Evolutionary conservation across 2,113 vertebrate species (phyloP), one percentile per base, ranked within the genome.

Genomic region (Antechinus stuartii): DNA sequence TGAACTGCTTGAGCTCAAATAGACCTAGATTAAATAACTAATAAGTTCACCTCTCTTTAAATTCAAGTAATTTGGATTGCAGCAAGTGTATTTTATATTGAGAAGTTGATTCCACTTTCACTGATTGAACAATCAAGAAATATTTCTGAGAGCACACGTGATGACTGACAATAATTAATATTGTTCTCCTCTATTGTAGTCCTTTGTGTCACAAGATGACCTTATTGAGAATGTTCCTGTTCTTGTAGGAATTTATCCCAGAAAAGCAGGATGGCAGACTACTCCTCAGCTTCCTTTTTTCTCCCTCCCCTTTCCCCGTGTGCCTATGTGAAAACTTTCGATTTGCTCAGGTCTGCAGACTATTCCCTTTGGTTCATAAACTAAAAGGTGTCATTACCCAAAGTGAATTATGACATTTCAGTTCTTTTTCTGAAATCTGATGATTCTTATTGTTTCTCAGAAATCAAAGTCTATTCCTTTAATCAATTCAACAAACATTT

Each of bases 1-100:
- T 95, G 98, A 98, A 97, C 98, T 96, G 96, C 97, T 98, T 98
- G 98, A 98, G 98, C 97, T 98, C 96, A 94, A 97, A 97, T 91
- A 96, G 42, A 98, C 98, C 98, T 97, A 98, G 98, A 99, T 98
- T 98, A 98, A 98, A 96, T 95, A 95, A 96, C 97, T 97, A 97
- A 98, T 95, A 97, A 95, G 96, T 98, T 98, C 97, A 98, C 98
- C 97, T 99, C 97, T 97, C 95, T 97, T 96, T 56, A 97, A 97
- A 98, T 94, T 97, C 93, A 94, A 97, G 92, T 91, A 24, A 97
- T 98, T 98, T 98, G 96, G 95, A 97, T 95, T 92, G 96, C 49
- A 96, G 96, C 93, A 96, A 98, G 97, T 89, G 90, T 93, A 84
- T 98, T 98, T 98, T 94, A 96, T 98, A 95, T 98, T 92, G 97